Evolutionary conservation across 2,113 vertebrate genomes (phyloP).

Genomic region (Apus apus): DNA sequence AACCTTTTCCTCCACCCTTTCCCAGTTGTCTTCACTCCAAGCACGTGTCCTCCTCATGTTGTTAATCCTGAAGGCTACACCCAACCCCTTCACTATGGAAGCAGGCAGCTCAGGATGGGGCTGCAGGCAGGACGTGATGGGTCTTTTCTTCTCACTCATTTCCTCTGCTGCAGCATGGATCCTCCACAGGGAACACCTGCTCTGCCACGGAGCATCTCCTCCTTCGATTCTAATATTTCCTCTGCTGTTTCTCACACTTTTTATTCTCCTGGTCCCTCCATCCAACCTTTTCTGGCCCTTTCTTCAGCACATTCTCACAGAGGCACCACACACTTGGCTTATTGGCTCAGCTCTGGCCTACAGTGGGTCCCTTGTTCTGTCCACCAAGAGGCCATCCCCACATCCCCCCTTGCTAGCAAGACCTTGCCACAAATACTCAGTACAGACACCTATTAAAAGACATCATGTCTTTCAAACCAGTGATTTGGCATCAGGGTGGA

Average conservation of each 20-base stretch:
- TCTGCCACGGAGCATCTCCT: neutral
- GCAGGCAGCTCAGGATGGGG: neutral
- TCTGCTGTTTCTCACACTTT: neutral
- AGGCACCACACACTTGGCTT: neutral
- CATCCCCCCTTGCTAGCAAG: neutral
- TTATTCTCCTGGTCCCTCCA: neutral
- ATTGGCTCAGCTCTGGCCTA: neutral
- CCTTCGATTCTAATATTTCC: neutral
- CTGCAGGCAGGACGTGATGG: fast-evolving
- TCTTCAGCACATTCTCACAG: neutral
- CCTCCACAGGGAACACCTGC: neutral
- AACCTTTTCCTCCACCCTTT: neutral
- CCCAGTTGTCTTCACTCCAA: neutral
- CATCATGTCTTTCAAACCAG: neutral
- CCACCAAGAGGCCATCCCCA: neutral
- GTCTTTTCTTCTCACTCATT: neutral
- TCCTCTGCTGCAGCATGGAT: neutral
- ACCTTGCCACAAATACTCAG: neutral
- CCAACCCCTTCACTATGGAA: neutral
- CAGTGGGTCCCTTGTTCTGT: fast-evolving
- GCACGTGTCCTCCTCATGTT: neutral
- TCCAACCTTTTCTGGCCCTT: neutral
- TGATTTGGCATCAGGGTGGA: neutral
- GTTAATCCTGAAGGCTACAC: neutral
- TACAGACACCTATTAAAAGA: neutral